Conservation (phyloP, 2,113 vertebrate species). For the Syrrhaptes paradoxus region DNA sequence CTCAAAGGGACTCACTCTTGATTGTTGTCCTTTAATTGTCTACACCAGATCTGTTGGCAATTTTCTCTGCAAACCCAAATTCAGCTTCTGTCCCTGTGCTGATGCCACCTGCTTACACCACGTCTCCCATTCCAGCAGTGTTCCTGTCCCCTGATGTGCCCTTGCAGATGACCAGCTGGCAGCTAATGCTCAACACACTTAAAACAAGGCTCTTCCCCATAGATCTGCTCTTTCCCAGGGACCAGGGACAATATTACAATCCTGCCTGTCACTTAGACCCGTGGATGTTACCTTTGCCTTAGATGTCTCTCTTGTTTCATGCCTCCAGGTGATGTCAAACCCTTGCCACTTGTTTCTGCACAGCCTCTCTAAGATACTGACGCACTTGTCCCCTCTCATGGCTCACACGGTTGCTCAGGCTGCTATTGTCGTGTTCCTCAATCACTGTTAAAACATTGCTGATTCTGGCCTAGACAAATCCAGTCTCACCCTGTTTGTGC, state of each 20-base stretch:
- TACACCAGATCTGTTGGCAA: not conserved
- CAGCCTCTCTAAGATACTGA: not conserved
- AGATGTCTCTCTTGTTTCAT: not conserved
- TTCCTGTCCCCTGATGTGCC: not conserved
- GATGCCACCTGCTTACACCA: not conserved
- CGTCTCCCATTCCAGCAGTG: accelerated
- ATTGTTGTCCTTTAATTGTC: not conserved
- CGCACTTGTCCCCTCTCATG: not conserved
- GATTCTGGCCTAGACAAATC: not conserved
- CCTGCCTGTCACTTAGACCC: not conserved
- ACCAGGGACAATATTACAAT: accelerated
- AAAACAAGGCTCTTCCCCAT: not conserved
- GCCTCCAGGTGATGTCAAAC: accelerated
- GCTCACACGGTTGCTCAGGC: not conserved
- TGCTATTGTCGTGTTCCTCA: not conserved
- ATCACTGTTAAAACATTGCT: not conserved
- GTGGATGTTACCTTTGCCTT: accelerated
- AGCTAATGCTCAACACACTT: not conserved
- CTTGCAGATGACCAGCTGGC: not conserved
- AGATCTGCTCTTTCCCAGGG: not conserved
- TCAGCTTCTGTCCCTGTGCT: not conserved
- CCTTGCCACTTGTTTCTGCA: not conserved
- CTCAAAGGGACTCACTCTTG: not conserved
- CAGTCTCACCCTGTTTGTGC: accelerated
- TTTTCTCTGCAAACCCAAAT: not conserved